phyloP scores from a whole-genome alignment of 2,797 vertebrate species.

The Adelosebastes latens region DNA sequence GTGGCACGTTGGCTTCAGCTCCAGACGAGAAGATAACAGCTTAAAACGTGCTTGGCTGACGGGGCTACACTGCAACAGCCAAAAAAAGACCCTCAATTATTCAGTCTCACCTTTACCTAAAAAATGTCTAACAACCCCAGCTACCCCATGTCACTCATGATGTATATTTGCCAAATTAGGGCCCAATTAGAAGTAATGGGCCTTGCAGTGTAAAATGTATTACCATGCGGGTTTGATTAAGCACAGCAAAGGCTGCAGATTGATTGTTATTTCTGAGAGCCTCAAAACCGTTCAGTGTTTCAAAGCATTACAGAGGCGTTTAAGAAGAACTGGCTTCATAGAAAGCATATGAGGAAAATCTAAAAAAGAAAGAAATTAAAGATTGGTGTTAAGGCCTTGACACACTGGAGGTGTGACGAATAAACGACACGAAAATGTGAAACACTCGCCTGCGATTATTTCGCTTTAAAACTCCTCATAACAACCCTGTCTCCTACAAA shows the following conservation, averaged over 20 bases:
- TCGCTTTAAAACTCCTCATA: too few relatives aligned
- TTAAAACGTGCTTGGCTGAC: conserved; percentile 2
- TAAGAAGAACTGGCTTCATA: neutral
- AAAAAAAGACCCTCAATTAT: conserved; percentile 18
- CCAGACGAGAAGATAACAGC: conserved; percentile 22
- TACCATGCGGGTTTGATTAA: conserved; percentile 69
- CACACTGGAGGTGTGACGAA: rapidly evolving
- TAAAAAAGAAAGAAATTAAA: neutral
- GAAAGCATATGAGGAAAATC: neutral
- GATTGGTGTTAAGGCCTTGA: neutral
- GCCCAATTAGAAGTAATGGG: conserved; percentile 71
- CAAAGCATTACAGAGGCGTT: neutral
- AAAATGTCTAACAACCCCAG: conserved; percentile 23
- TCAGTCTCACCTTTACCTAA: conserved; percentile 28
- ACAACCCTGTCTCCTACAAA: too few relatives aligned
- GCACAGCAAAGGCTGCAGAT: conserved; percentile 31
- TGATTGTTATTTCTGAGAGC: conserved; percentile 48
- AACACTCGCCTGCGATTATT: too few relatives aligned
- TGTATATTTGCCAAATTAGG: conserved; percentile 71
- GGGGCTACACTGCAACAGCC: conserved; percentile 4
- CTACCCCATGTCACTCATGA: conserved; percentile 45
- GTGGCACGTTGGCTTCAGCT: conserved; percentile 3
- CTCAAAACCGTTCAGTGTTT: conserved; percentile 11
- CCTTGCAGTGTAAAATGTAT: conserved; percentile 73
- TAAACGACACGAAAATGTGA: too few relatives aligned